Percentiles rank a stretch among this genome's conserved stretches.
These are phyloP conservation scores for Ancistrus triradiatus DNA, from an alignment of 2,113 vertebrate species.

Conservation along the genomic window DNA sequence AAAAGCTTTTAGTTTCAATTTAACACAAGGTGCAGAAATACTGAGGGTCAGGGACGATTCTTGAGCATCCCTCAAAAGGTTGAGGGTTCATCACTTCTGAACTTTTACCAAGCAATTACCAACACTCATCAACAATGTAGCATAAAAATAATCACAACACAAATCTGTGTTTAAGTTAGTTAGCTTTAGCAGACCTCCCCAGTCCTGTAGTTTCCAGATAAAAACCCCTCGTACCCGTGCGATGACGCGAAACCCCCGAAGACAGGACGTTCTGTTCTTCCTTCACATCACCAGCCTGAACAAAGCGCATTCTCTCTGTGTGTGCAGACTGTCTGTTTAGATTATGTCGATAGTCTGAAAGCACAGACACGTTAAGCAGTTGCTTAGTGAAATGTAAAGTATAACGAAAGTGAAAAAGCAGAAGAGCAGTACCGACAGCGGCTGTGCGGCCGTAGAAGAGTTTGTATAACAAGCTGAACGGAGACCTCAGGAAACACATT, in stretches of 20 bases:
- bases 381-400: too few species aligned
- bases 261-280: neutral
- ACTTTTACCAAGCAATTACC: too few species aligned
- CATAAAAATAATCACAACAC: too few species aligned
- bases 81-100: too few species aligned
- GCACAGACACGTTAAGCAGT: too few species aligned
- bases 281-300: neutral
- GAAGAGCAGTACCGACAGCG: neutral
- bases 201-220: slow-evolving; percentile 69
- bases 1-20: too few species aligned
- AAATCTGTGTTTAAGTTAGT: neutral
- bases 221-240: slow-evolving; percentile 49
- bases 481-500: slow-evolving; percentile 15
- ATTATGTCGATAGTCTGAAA: neutral
- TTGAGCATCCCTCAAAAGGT: too few species aligned
- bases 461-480: neutral
- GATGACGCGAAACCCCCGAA: slow-evolving; percentile 41
- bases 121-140: too few species aligned
- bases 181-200: slow-evolving; percentile 42
- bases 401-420: too few species aligned
- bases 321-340: neutral
- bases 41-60: too few species aligned
- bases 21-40: too few species aligned
- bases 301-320: slow-evolving; percentile 11
- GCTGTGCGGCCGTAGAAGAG: neutral